Conservation (phyloP, 2,113 vertebrate species). For the Lanius collurio region DNA sequence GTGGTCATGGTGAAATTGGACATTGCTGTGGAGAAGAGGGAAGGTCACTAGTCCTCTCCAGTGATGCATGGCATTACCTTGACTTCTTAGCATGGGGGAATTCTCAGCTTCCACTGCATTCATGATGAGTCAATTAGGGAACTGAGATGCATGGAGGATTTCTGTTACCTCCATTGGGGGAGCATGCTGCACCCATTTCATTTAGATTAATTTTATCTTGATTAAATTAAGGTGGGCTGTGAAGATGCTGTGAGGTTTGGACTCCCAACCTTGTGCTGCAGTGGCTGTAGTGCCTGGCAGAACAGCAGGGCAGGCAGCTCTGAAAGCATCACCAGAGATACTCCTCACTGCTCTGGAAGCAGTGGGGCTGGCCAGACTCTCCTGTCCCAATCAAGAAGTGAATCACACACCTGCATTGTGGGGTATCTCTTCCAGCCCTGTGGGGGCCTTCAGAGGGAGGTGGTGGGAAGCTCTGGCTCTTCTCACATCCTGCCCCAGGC, state of each 20-base stretch:
- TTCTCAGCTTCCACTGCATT: neutral
- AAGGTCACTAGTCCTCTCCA: neutral
- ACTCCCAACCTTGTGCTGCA: rapidly evolving
- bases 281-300: neutral
- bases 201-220: neutral
- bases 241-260: neutral
- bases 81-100: neutral
- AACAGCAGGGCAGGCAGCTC: neutral
- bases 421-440: neutral
- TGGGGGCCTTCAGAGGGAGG: neutral
- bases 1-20: neutral
- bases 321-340: neutral
- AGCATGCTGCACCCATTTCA: neutral
- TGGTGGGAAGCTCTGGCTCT: neutral
- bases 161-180: neutral
- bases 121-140: neutral
- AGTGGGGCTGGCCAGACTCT: neutral
- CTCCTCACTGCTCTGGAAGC: neutral
- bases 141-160: neutral
- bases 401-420: rapidly evolving
- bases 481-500: neutral
- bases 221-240: neutral
- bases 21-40: neutral
- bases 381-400: neutral
- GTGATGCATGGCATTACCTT: neutral